Conservation (phyloP, 2,797 vertebrate genomes). For the Semaprochilodus insignis region DNA sequence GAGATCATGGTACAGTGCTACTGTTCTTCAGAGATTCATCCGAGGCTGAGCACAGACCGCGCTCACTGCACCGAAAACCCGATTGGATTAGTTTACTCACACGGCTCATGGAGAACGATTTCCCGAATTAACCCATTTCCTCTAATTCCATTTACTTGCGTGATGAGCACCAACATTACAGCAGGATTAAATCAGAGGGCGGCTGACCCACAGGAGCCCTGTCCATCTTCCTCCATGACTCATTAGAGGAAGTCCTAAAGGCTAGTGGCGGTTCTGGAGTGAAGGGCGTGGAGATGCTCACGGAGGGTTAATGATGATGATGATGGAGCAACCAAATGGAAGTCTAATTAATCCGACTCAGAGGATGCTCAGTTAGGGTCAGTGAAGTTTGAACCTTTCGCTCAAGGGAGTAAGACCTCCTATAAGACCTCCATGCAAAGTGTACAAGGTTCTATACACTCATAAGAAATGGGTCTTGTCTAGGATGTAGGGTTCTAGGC, state of each 20-base stretch:
- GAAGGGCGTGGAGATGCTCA: no score
- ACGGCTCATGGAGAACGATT: background rate
- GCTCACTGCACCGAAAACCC: background rate
- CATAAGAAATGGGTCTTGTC: no score
- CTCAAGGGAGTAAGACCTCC: no score
- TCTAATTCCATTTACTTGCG: constrained; percentile 3
- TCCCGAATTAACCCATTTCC: background rate
- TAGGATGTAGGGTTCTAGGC: no score
- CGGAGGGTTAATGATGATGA: no score
- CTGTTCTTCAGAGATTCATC: background rate
- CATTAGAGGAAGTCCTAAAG: background rate
- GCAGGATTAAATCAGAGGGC: background rate
- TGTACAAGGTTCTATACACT: no score
- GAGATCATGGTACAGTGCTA: background rate
- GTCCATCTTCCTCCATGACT: background rate
- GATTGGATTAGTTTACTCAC: background rate
- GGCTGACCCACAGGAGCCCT: background rate
- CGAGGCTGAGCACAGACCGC: no score
- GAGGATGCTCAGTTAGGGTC: background rate
- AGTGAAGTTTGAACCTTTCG: background rate
- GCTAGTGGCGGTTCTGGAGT: background rate
- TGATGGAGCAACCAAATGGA: background rate
- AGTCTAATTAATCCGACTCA: background rate
- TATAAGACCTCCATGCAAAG: background rate
- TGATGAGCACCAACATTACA: background rate